Conservation (phyloP, 2,888 invertebrate genomes). For the Heteropelma amictum region DNA sequence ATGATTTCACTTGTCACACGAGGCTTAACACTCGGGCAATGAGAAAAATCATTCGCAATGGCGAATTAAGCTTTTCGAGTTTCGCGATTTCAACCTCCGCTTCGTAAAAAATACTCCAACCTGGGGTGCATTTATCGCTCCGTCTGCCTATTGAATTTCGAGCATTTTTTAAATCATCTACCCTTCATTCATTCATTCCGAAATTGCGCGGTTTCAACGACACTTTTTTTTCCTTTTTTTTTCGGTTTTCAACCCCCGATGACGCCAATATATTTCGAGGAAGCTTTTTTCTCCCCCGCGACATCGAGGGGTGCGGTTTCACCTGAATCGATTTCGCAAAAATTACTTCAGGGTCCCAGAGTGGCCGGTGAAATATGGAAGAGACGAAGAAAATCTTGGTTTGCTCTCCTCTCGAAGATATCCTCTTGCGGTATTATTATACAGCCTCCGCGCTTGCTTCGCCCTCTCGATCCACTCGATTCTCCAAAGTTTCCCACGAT, state of each 20-base stretch:
- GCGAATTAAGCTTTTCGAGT: background rate
- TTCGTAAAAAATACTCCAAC: too few relatives aligned
- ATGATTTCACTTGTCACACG: conserved; percentile 1
- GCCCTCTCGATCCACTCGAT: background rate
- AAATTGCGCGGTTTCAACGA: too few relatives aligned
- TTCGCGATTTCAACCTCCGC: too few relatives aligned
- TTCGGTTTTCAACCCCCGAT: too few relatives aligned
- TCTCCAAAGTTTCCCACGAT: background rate
- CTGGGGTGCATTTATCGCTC: too few relatives aligned
- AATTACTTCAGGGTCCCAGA: conserved; percentile 41
- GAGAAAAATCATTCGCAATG: background rate
- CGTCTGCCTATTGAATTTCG: too few relatives aligned
- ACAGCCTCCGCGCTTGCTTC: conserved; percentile 5
- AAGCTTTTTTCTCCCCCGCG: background rate
- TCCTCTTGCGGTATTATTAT: background rate
- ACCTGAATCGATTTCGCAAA: conserved; percentile 67
- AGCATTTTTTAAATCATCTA: too few relatives aligned
- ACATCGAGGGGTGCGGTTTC: conserved; percentile 63
- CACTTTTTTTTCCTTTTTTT: too few relatives aligned
- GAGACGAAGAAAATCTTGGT: background rate
- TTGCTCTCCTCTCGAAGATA: background rate
- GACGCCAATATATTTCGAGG: conserved; percentile 40
- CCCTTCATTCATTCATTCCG: too few relatives aligned
- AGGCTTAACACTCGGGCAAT: background rate
- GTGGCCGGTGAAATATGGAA: background rate